These are phyloP conservation scores for Hippolais icterina DNA, from an alignment of 2,113 vertebrate species.

Conservation along the genomic window DNA sequence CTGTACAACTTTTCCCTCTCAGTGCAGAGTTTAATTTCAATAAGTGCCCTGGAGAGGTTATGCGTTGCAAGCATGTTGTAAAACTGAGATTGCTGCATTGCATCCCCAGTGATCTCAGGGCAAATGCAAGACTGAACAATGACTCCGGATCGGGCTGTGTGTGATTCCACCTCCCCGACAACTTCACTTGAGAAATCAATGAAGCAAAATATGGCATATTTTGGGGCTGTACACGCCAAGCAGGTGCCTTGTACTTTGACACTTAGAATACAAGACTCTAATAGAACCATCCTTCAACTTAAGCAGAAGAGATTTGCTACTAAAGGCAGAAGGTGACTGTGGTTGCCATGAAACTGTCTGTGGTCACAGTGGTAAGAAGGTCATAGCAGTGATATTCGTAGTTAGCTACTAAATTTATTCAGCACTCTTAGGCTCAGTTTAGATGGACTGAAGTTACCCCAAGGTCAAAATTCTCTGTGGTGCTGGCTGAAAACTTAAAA, in stretches of 20 bases:
- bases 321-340: not conserved
- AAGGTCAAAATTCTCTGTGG: not conserved
- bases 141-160: not conserved
- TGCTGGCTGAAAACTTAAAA: not conserved
- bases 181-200: not conserved
- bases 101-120: not conserved
- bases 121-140: not conserved
- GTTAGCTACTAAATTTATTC: constrained; percentile 16
- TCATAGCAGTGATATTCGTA: not conserved
- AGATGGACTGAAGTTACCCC: not conserved
- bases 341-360: not conserved
- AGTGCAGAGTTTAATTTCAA: not conserved
- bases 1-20: not conserved
- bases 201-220: not conserved
- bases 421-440: not conserved
- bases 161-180: not conserved
- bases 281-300: not conserved
- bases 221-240: not conserved
- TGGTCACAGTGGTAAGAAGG: not conserved
- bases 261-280: not conserved
- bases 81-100: not conserved
- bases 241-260: not conserved
- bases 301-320: not conserved
- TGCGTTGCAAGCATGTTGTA: not conserved
- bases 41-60: not conserved